phyloP scores from a whole-genome alignment of 1,140 invertebrate species.

The Dryas iulia region DNA sequence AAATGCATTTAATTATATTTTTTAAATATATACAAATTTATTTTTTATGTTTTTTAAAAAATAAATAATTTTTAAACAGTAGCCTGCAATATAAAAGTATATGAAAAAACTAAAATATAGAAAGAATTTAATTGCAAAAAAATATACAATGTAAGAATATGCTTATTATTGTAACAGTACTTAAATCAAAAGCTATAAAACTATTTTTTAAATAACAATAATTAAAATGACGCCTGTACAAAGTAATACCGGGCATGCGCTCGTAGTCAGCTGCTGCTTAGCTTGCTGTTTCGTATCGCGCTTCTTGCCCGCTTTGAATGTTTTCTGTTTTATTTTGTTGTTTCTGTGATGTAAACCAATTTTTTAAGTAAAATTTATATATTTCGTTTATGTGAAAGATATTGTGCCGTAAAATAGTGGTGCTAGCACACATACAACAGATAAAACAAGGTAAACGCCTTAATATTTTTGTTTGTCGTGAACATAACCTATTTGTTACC shows the following conservation, averaged over 20 bases:
- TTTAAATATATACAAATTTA: not conserved
- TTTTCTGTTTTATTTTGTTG: slow-evolving; percentile 81
- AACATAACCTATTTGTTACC: slow-evolving; percentile 70
- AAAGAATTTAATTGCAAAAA: not conserved
- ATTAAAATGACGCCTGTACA: slow-evolving; percentile 42
- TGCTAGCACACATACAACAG: slow-evolving; percentile 59
- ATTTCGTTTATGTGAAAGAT: slow-evolving; percentile 63
- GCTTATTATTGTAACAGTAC: not conserved
- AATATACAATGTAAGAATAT: not conserved
- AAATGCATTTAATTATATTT: not conserved
- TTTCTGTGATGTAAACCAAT: slow-evolving; percentile 80
- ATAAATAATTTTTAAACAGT: not conserved
- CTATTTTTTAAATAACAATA: not conserved
- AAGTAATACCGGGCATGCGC: slow-evolving; percentile 60
- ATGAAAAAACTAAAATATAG: not conserved
- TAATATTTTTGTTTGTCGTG: slow-evolving; percentile 78
- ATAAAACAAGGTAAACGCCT: slow-evolving; percentile 77
- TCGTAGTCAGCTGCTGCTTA: slow-evolving; percentile 80
- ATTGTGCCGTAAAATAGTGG: slow-evolving; percentile 69
- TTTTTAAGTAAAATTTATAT: slow-evolving; percentile 70
- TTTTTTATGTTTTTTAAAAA: not conserved
- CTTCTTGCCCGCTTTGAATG: slow-evolving; percentile 81
- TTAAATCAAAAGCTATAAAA: not conserved
- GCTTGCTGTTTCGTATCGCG: slow-evolving; percentile 81
- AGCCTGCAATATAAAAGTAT: not conserved